Evolutionary conservation across 2,888 invertebrate species (phyloP), one percentile per base, ranked within the genome.

Genomic region (Lordiphosa fenestrarum): DNA sequence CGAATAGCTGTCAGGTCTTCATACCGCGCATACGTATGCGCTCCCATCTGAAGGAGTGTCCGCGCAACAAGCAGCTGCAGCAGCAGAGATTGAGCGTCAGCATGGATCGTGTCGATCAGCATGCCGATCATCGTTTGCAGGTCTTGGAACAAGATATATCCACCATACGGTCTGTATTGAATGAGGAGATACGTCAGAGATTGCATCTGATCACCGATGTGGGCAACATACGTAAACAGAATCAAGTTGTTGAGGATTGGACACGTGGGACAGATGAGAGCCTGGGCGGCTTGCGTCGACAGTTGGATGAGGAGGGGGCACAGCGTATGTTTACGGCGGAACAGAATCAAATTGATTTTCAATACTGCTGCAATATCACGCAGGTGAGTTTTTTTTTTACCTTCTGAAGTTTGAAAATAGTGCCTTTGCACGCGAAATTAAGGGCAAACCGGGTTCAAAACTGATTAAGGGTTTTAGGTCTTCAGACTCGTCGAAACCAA

Each of bases 1-100:
- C 93, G 0, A 90, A 93, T 72, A 91, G 92, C 46, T 95, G 95
- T 71, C 93, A 93, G 0, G 92, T 92, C 3, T 95, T 94, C 90
- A 91, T 94, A 23, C 92, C 93, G 60, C 90, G 95, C 68, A 92
- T 92, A 55, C 92, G 92, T 66, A 91, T 91, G 86, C 90, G 91
- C 0, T 90, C 91, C 0, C 95, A 95, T 71, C 74, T 89, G 36
- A 89, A 88, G 55, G 90, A 91, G 60, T 92, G 90, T 57, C 91
- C 87, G 15, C 88, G 81, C 72, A 87, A 63, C 41, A 76, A 63
- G 56, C 69, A 36, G 50, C 51, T 38, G 4, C 23, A 23, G 6
- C 23, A 23, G 23, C 3, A 37, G 71, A 48, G 70, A 0, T 13
- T 77, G 6, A 76, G 80, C 25, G 65, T 21, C 23, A 72, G 66